Percentiles rank a stretch among this genome's conserved stretches.
These are phyloP conservation scores for Heterochromis multidens DNA, from an alignment of 2,113 vertebrate genomes.

Conservation along the genomic window DNA sequence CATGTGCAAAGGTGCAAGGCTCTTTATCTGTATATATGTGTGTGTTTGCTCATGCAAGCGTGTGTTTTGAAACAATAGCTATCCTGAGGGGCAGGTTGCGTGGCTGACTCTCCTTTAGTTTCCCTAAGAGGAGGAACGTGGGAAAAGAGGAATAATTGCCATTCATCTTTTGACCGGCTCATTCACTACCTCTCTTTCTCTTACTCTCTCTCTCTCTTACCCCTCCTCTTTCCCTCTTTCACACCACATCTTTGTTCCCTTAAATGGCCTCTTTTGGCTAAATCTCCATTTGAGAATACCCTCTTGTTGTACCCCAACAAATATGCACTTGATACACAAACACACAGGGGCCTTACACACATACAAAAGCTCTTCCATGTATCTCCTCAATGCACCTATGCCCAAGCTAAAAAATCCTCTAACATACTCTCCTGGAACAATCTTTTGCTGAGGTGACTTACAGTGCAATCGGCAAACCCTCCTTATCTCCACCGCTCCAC, in stretches of 20 bases:
- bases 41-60: constrained; percentile 47
- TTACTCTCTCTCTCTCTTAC: background rate
- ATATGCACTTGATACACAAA: constrained; percentile 50
- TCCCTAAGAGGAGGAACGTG: constrained; percentile 72
- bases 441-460: constrained; percentile 5
- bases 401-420: background rate
- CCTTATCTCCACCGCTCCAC: background rate
- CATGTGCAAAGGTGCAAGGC: background rate
- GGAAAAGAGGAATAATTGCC: constrained; percentile 78
- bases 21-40: background rate
- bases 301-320: constrained; percentile 55
- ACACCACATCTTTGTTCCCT: constrained; percentile 66
- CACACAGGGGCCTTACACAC: constrained; percentile 20
- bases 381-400: background rate
- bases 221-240: constrained; percentile 55
- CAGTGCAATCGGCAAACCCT: constrained; percentile 2
- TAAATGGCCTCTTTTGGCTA: constrained; percentile 74
- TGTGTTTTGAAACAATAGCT: constrained; percentile 62
- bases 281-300: constrained; percentile 59
- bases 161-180: constrained; percentile 73
- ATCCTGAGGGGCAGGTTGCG: constrained; percentile 66
- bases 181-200: constrained; percentile 60
- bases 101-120: constrained; percentile 70
- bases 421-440: constrained; percentile 4
- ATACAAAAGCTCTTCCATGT: constrained; percentile 9